phyloP scores from a whole-genome alignment of 2,888 invertebrate genomes.

The Heliconius ethilla region DNA sequence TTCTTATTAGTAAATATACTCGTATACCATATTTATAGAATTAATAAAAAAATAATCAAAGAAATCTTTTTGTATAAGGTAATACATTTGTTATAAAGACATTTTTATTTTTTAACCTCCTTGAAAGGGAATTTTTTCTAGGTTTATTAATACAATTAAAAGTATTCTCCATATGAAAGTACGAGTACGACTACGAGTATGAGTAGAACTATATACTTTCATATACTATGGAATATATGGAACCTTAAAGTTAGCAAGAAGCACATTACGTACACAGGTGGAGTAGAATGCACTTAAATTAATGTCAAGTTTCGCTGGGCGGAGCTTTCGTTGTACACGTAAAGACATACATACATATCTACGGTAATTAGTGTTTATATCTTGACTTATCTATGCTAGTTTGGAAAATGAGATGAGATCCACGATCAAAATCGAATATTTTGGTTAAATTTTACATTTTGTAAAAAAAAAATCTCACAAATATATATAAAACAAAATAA shows the following conservation, averaged over 20 bases:
- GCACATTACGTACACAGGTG: slow-evolving; percentile 20
- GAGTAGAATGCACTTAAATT: slow-evolving; percentile 15
- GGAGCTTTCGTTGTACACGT: background rate
- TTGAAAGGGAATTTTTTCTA: background rate
- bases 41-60: background rate
- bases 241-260: slow-evolving; percentile 5
- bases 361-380: background rate
- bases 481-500: too few relatives aligned
- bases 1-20: background rate
- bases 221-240: background rate
- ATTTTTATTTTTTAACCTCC: background rate
- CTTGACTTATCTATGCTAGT: background rate
- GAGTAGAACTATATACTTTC: background rate
- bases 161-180: background rate
- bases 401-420: background rate
- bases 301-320: background rate
- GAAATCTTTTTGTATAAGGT: background rate
- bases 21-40: background rate
- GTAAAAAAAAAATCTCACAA: too few relatives aligned
- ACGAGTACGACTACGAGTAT: too few relatives aligned
- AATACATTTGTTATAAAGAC: background rate
- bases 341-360: background rate
- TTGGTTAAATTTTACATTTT: background rate
- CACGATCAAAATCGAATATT: background rate
- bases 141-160: background rate